Evolutionary conservation across 2,888 invertebrate species (phyloP), one percentile per base, ranked within the genome.

Genomic region (Polietes domitor): DNA sequence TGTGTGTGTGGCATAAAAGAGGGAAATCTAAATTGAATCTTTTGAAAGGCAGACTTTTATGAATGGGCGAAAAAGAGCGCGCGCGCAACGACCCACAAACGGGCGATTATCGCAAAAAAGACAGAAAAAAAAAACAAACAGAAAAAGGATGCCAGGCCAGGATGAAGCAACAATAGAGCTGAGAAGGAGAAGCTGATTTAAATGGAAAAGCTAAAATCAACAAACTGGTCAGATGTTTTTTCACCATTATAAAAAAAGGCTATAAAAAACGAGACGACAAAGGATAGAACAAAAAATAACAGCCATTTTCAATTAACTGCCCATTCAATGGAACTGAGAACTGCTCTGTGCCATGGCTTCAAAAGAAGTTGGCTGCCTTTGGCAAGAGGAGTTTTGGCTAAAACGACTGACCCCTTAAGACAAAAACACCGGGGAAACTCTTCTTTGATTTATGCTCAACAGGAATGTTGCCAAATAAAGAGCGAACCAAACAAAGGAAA

Each of bases 21-120:
- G 61, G 61, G 17, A 24, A 28, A 84, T 79, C 81, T 84, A 84
- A 84, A 84, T 84, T 84, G 84, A 73, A 84, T 81, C 78, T 84
- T 73, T 84, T 84, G 73, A 79, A 81, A 81, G 24, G 41, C 41
- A 53, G 55, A 84, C 73, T 76, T 68, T 84, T 81, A 84, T 84
- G 84, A 84, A 84, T 76, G 76, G 19, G 78, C 71, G n/a, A n/a
- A 74, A 43, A 61, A 74, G 4, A 37, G 47, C 37, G 15, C 24
- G 26, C 24, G 10, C 26, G 21, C n/a, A 71, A 43, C 26, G 12
- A 55, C 15, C 55, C 17, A 47, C 47, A 47, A 47, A 47, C n/a
- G 47, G 47, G 7, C 47, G n/a, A 47, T 47, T 68, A 47, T 73
- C 12, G 26, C 10, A 53, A 68, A 47, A 21, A 74, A 73, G 41